Conservation (phyloP, 2,797 vertebrate genomes). For the Xyrichtys novacula region DNA sequence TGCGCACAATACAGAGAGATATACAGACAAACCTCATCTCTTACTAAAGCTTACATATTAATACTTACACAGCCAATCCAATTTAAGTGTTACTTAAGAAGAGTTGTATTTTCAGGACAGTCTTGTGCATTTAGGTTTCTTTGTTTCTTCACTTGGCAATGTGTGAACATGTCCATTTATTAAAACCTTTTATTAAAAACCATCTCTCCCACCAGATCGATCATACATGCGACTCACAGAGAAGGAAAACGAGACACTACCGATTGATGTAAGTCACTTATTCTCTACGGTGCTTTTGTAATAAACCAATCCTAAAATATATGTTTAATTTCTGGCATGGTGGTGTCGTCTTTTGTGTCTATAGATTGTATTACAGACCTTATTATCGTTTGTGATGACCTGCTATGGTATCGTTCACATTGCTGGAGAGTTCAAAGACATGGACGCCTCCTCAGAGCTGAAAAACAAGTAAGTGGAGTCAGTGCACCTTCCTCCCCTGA, state of each 20-base stretch:
- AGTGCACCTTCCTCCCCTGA: conserved; percentile 3
- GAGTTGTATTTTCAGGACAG: accelerated
- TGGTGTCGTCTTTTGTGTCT: neutral
- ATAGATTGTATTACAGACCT: conserved; percentile 97
- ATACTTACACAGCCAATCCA: too few species aligned
- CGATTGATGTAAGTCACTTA: conserved; percentile 91
- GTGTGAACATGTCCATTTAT: neutral
- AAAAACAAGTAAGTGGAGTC: conserved; percentile 93
- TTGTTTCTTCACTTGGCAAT: neutral
- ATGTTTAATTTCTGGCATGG: accelerated
- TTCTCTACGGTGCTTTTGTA: accelerated
- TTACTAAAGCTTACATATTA: accelerated
- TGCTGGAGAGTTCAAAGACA: conserved; percentile 98
- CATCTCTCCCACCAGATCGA: conserved; percentile 86
- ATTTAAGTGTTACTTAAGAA: accelerated
- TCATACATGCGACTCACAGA: conserved; percentile 97
- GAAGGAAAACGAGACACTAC: conserved; percentile 97
- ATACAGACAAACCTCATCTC: neutral
- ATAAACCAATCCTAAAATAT: neutral
- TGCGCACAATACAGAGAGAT: neutral
- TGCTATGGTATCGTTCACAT: conserved; percentile 98
- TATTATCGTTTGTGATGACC: conserved; percentile 94
- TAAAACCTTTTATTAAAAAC: neutral
- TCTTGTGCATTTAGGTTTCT: accelerated
- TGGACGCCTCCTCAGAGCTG: conserved; percentile 98